Base-by-base conservation (phyloP, 2,888 invertebrate genomes). In the Cheilosia impressa region DNA sequence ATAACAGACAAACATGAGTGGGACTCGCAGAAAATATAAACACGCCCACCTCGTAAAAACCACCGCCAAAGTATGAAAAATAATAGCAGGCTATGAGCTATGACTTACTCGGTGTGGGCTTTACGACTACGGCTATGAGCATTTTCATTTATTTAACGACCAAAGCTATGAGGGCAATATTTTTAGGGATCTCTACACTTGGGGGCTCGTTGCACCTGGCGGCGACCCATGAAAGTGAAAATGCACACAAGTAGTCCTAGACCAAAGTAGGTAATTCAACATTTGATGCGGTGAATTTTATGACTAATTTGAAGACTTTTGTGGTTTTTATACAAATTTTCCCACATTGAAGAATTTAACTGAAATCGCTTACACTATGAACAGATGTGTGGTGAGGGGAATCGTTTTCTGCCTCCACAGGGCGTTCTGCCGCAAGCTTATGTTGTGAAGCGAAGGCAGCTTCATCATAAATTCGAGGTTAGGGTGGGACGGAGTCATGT, bases 81-180 rank as follows among this genome's bases (percentile, higher is more conserved):
- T 52, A 24, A 50, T 52, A 43, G 58, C 75, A 34, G 50, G 53
- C 68, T 24, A 62, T 63, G 31, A 31, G 57, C 53, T 69, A 60
- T 63, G 47, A 53, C 55, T 43, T 10, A 47, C 55, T 43, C 9
- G 63, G 57, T 50, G 55, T 31, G 41, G 41, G 50, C 68, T 69
- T 76, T 52, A 52, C 15, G 52, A 52, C 24, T 81, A 81, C 63
- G 81, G 63, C 47, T 55, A 17, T 53, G 47, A 55, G 24, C 68
- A 76, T 76, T 75, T 57, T 63, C 63, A 76, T 81, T 75, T 76
- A 62, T 55, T 76, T 69, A 69, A 17, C 34, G 17, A 17, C 43
- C 7, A 43, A 13, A 13, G 19, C 41, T n/a, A 27, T 53, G 4
- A 24, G 13, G 22, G 9, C 24, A 15, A 24, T 24, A 52, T 52